Evolutionary conservation across 1,140 invertebrate species (phyloP), one percentile per base, ranked within the genome.

Genomic region (Pissodes strobi): DNA sequence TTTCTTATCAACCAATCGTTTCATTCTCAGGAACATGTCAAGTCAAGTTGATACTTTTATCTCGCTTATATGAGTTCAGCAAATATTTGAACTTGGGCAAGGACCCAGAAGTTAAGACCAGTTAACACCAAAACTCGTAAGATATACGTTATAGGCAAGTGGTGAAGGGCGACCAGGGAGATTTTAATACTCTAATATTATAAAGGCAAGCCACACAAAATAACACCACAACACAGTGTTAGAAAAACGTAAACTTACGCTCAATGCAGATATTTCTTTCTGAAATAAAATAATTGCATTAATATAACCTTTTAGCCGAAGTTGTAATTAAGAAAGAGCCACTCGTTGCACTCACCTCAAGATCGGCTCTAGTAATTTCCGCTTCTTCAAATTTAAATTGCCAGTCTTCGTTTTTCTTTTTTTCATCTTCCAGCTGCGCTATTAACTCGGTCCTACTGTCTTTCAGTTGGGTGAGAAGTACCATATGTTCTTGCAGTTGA

Each of bases 331-430:
- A n/a, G n/a, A n/a, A n/a, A n/a, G n/a, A n/a, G n/a, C n/a, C n/a
- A n/a, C n/a, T n/a, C n/a, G n/a, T n/a, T n/a, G n/a, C 18, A 70
- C 76, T 78, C 83, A 93, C 91, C 86, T 93, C 88, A 76, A 93
- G 83, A 74, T 92, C 90, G 71, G 86, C 85, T 79, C 89, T 90
- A 72, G 82, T 83, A 68, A 93, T 86, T 22, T 85, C 88, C 71
- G 94, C 92, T 79, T 97, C 95, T 81, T 97, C 94, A 64, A 93
- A 88, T 34, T 90, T 86, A 75, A 97, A 97, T 74, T 94, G 86
- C 43, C 97, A 81, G 79, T 98, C 95, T 82, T 98, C 95, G 9
- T 90, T 85, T 79, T 93, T 94, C 72, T 91, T 88, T 72, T 85
- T 88, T 71, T 95, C 92, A 69, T 95, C 92, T 66, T 94, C 91